These are phyloP conservation scores for Pterostichus niger DNA, from an alignment of 2,888 invertebrate species.

Conservation along the genomic window DNA sequence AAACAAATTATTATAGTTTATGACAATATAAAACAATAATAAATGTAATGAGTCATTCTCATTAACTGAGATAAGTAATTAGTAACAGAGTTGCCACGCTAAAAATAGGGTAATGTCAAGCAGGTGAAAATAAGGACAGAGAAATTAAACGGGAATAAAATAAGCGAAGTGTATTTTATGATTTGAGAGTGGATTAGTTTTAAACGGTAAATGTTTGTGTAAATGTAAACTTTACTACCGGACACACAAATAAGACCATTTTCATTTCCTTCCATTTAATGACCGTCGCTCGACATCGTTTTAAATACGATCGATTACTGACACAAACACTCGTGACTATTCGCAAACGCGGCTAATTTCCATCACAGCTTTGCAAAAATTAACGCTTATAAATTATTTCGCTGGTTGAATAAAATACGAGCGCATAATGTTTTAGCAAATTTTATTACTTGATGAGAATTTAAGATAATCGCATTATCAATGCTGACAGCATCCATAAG, in stretches of 20 bases:
- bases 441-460: conserved; percentile 35
- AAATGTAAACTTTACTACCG: conserved; percentile 44
- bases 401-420: not conserved
- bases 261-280: conserved; percentile 37
- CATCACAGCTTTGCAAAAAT: not conserved
- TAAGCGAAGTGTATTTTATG: conserved; percentile 35
- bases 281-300: conserved; percentile 33
- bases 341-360: too few relatives aligned
- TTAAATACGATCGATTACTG: conserved; percentile 31
- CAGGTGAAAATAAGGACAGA: conserved; percentile 12
- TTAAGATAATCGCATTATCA: conserved; percentile 40
- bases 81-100: not conserved
- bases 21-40: too few relatives aligned
- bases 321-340: conserved; percentile 18
- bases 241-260: conserved; percentile 41
- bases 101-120: not conserved
- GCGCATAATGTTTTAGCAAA: conserved; percentile 30
- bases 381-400: conserved; percentile 3
- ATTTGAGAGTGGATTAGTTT: conserved; percentile 45
- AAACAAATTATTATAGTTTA: too few relatives aligned
- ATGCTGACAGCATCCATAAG: conserved; percentile 39
- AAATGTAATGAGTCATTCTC: too few relatives aligned
- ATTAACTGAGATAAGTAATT: too few relatives aligned
- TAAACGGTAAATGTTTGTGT: conserved; percentile 30
- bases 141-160: conserved; percentile 24